Percentiles rank a stretch among this genome's conserved stretches.
phyloP scores from a whole-genome alignment of 2,888 invertebrate genomes.

The Fissipunctia ypsillon region DNA sequence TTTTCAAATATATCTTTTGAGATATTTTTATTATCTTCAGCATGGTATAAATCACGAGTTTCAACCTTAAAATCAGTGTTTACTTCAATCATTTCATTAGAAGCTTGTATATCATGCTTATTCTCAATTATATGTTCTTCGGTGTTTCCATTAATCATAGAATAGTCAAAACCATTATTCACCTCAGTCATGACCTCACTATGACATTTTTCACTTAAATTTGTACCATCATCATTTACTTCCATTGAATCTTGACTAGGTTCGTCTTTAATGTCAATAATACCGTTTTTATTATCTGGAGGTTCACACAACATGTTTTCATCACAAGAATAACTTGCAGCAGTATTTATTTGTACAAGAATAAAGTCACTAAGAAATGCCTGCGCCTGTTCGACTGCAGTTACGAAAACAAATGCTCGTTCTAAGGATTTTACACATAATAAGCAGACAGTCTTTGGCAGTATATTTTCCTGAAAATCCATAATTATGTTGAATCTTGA shows the following conservation, averaged over 20 bases:
- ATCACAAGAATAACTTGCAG: slow-evolving; percentile 47
- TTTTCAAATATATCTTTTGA: not conserved
- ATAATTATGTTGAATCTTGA: slow-evolving; percentile 71
- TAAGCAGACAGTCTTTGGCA: slow-evolving; percentile 80
- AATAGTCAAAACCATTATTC: not conserved
- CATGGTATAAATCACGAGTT: not conserved
- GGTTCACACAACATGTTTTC: slow-evolving; percentile 46
- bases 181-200: not conserved
- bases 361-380: slow-evolving; percentile 66
- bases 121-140: not conserved
- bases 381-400: slow-evolving; percentile 77
- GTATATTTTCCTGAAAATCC: slow-evolving; percentile 67
- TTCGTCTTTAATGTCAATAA: slow-evolving; percentile 17
- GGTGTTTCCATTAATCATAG: not conserved
- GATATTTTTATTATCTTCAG: not conserved
- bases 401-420: slow-evolving; percentile 76
- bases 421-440: slow-evolving; percentile 75
- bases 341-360: slow-evolving; percentile 69
- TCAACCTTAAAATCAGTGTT: slow-evolving; percentile 6
- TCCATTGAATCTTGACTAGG: not conserved
- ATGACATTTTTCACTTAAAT: slow-evolving; percentile 7
- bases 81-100: not conserved
- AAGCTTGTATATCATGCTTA: not conserved
- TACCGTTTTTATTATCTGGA: slow-evolving; percentile 27
- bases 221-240: not conserved